Evolutionary conservation across 2,888 invertebrate genomes (phyloP), one percentile per base, ranked within the genome.

Genomic region (Netelia virgata): DNA sequence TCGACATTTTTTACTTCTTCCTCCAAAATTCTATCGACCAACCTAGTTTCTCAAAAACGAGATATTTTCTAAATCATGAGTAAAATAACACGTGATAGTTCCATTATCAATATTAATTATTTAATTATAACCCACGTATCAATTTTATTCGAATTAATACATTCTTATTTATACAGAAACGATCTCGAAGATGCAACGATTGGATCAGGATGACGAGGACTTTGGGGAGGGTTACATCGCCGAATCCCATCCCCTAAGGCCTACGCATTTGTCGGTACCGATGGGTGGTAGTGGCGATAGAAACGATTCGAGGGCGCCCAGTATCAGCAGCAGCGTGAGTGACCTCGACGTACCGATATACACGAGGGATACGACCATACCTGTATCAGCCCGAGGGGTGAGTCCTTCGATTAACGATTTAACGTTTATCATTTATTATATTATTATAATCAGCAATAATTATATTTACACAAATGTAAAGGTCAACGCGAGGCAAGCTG

Each of bases 281-380:
- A 83, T 89, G 66, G 90, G 89, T 8, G 91, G 90, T 20, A 90
- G 91, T 64, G 90, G 89, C 9, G 91, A 90, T 20, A 90, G 91
- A 57, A 85, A 91, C 28, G 90, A 93, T 14, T 94, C 93, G 20
- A 90, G 94, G 74, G 94, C 94, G 61, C 92, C 94, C 1, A 95
- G 95, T 88, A 94, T 95, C 86, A 95, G 95, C 36, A 95, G 95
- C 86, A 95, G 94, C 88, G 94, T 95, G 84, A 95, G 94, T 88
- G 95, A 95, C 89, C 91, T 95, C 90, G 95, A 95, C 86, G 94
- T 94, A 59, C 95, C 95, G n/a, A 95, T 95, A 86, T 95, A 95
- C 86, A 91, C 93, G 63, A 91, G 94, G 20, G 93, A 94, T 78
- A 93, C 93, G 1, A 93, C 93, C 57, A 80, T 92, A 85, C 93